These are phyloP conservation scores for Podiceps cristatus DNA, from an alignment of 2,113 vertebrate species.

Conservation along the genomic window DNA sequence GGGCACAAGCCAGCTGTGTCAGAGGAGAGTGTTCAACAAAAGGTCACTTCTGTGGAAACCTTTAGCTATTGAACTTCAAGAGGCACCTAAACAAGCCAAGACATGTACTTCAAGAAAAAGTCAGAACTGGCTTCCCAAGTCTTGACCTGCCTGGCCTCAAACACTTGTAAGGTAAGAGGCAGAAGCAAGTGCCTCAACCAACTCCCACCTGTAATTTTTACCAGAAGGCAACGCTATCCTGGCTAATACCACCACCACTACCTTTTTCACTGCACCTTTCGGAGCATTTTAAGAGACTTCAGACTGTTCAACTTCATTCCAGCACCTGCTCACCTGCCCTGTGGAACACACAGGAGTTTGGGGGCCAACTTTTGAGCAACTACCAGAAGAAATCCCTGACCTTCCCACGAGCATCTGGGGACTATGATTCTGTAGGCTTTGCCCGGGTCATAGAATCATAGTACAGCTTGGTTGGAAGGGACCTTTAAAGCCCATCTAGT, in stretches of 20 bases:
- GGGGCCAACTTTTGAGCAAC: neutral
- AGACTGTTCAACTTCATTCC: neutral
- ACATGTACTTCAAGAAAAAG: neutral
- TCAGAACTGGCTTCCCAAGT: neutral
- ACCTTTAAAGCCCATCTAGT: too few species aligned
- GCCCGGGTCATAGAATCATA: too few species aligned
- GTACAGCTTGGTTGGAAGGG: too few species aligned
- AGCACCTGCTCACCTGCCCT: neutral
- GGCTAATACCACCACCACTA: neutral
- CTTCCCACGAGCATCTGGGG: accelerated
- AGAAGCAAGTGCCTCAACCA: neutral
- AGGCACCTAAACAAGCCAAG: neutral
- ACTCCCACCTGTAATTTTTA: neutral
- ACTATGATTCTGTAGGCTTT: neutral
- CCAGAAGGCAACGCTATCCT: neutral
- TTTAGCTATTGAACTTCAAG: neutral
- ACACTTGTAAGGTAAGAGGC: neutral
- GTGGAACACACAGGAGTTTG: neutral
- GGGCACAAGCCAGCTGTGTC: neutral
- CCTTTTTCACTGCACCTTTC: neutral
- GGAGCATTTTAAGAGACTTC: neutral
- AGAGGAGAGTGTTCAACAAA: neutral
- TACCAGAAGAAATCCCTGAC: neutral
- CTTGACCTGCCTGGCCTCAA: neutral
- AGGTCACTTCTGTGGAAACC: neutral